phyloP scores from a whole-genome alignment of 2,888 invertebrate species.

The Drosophila kuntzei region DNA sequence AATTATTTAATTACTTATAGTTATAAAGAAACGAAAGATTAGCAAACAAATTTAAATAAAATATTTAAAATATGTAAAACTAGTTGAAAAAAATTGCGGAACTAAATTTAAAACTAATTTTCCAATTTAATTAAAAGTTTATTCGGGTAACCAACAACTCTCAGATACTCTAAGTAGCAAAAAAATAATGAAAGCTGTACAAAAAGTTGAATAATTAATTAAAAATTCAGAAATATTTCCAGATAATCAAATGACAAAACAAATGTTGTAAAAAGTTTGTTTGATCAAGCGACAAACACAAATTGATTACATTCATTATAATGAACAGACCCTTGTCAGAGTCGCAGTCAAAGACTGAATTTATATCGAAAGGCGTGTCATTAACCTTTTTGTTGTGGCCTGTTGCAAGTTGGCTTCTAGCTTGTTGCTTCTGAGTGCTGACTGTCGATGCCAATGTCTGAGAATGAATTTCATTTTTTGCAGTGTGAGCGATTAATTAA shows the following conservation, averaged over 20 bases:
- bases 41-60: too few relatives aligned
- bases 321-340: slow-evolving; percentile 14
- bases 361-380: slow-evolving; percentile 18
- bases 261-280: slow-evolving; percentile 13
- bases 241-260: slow-evolving; percentile 24
- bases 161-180: neutral
- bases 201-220: slow-evolving; percentile 19
- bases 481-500: slow-evolving; percentile 21
- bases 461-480: neutral
- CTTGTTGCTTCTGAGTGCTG: slow-evolving; percentile 19
- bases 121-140: slow-evolving; percentile 15
- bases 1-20: neutral
- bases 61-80: neutral
- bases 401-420: slow-evolving; percentile 17
- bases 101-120: neutral
- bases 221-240: slow-evolving; percentile 9
- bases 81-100: neutral
- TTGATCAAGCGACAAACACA: slow-evolving; percentile 16
- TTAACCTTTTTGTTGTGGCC: slow-evolving; percentile 27
- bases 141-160: neutral
- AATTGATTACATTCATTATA: slow-evolving; percentile 16
- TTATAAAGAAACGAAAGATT: too few relatives aligned
- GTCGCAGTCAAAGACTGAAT: neutral
- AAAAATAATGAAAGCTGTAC: neutral
- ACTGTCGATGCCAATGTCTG: slow-evolving; percentile 4